Conservation (phyloP, 2,888 invertebrate genomes). For the Sialis fuliginosa region DNA sequence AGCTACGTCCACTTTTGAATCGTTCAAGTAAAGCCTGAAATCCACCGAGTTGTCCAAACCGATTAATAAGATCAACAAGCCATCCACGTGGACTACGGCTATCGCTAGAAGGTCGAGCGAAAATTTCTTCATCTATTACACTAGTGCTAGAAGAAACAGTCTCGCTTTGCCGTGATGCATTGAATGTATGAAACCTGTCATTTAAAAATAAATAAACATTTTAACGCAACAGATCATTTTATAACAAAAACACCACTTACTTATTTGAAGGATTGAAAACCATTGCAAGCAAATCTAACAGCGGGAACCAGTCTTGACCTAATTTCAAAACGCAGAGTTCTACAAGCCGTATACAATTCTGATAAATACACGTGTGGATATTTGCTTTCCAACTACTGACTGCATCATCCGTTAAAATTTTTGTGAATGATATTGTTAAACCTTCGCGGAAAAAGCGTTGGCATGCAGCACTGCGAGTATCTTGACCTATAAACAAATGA, state of each 20-base stretch:
- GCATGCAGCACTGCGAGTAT: conserved; percentile 75
- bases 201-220: conserved; percentile 5
- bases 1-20: conserved; percentile 55
- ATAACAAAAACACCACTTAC: conserved; percentile 30
- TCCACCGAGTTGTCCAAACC: conserved; percentile 79
- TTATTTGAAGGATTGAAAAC: conserved; percentile 91
- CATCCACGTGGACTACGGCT: conserved; percentile 79
- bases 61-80: conserved; percentile 91
- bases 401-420: conserved; percentile 93
- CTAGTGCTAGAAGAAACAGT: conserved; percentile 40
- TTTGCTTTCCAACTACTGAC: conserved; percentile 96
- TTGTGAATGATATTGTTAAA: conserved; percentile 84
- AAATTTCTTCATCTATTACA: conserved; percentile 50
- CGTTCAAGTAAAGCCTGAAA: conserved; percentile 72
- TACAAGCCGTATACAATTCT: conserved; percentile 82
- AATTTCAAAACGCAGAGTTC: conserved; percentile 87
- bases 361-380: conserved; percentile 87
- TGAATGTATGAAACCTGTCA: conserved; percentile 69
- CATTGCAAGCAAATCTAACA: conserved; percentile 82
- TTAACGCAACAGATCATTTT: not conserved
- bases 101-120: conserved; percentile 59
- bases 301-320: conserved; percentile 75
- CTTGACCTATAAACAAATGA: conserved; percentile 43
- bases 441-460: conserved; percentile 92
- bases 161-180: conserved; percentile 60